These are phyloP conservation scores for Amphibalanus amphitrite DNA, from an alignment of 1,140 invertebrate genomes.

Conservation along the genomic window DNA sequence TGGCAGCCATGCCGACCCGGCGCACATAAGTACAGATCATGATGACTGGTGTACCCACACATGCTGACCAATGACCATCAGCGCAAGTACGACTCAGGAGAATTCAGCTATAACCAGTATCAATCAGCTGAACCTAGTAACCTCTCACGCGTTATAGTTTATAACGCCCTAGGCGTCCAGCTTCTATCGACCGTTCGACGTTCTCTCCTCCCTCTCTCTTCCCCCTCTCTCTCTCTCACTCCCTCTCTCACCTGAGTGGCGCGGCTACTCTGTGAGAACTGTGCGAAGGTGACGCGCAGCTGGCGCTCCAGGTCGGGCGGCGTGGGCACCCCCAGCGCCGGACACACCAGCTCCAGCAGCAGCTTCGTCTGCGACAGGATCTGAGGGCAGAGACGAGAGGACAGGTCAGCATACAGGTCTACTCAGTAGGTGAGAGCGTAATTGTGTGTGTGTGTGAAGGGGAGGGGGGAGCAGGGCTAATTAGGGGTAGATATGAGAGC, in stretches of 20 bases:
- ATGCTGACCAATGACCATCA: too few species aligned
- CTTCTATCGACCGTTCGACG: background rate
- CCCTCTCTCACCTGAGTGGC: slow-evolving; percentile 19
- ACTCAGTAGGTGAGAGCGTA: slow-evolving; percentile 4
- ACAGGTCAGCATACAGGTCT: slow-evolving; percentile 8
- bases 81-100: too few species aligned
- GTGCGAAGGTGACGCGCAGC: slow-evolving; percentile 15
- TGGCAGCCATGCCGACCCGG: too few species aligned
- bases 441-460: too few species aligned
- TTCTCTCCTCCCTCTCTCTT: slow-evolving; percentile 11
- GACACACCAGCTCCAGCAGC: slow-evolving; percentile 73
- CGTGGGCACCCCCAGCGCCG: slow-evolving; percentile 38
- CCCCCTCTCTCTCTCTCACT: slow-evolving; percentile 30
- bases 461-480: slow-evolving; percentile 6
- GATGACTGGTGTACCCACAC: too few species aligned
- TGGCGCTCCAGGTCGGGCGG: slow-evolving; percentile 64
- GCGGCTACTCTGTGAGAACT: background rate
- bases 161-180: background rate
- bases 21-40: too few species aligned
- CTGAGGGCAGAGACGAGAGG: slow-evolving; percentile 27
- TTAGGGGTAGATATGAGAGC: background rate
- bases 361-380: slow-evolving; percentile 57
- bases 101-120: too few species aligned
- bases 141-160: background rate
- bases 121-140: too few species aligned